These are phyloP conservation scores for Elmis aenea DNA, from an alignment of 2,888 invertebrate genomes.

Conservation along the genomic window DNA sequence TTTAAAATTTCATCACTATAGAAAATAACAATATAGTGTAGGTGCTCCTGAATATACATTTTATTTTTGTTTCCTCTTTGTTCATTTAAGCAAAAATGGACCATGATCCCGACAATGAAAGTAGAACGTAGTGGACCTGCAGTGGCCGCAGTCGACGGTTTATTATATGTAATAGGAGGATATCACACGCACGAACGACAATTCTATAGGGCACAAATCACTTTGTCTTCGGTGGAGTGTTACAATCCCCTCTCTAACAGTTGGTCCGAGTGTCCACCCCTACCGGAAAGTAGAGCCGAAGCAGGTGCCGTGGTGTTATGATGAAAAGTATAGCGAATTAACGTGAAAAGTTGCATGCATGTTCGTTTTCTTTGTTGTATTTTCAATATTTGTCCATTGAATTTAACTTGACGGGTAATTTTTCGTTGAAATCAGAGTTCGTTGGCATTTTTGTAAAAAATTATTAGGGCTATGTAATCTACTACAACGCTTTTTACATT, in stretches of 20 bases:
- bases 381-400: too few species aligned
- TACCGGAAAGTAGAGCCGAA: conserved; percentile 81
- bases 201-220: conserved; percentile 81
- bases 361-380: too few species aligned
- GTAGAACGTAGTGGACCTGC: conserved; percentile 77
- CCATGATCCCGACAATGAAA: conserved; percentile 66
- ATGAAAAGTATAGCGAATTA: conserved; percentile 38
- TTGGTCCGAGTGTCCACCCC: conserved; percentile 74
- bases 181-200: conserved; percentile 74
- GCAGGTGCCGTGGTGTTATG: conserved; percentile 79
- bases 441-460: too few species aligned
- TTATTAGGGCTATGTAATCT: too few species aligned
- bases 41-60: not conserved
- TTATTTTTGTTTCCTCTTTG: conserved; percentile 3
- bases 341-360: not conserved
- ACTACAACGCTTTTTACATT: too few species aligned
- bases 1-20: too few species aligned
- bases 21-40: too few species aligned
- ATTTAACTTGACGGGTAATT: too few species aligned
- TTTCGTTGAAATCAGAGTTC: too few species aligned
- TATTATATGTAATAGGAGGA: conserved; percentile 80
- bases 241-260: conserved; percentile 73
- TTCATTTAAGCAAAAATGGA: conserved; percentile 67
- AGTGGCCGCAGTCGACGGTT: conserved; percentile 77
- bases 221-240: conserved; percentile 77